Evolutionary conservation across 1,140 invertebrate genomes (phyloP), one percentile per base, ranked within the genome.

Genomic region (Anoplolepis gracilipes): DNA sequence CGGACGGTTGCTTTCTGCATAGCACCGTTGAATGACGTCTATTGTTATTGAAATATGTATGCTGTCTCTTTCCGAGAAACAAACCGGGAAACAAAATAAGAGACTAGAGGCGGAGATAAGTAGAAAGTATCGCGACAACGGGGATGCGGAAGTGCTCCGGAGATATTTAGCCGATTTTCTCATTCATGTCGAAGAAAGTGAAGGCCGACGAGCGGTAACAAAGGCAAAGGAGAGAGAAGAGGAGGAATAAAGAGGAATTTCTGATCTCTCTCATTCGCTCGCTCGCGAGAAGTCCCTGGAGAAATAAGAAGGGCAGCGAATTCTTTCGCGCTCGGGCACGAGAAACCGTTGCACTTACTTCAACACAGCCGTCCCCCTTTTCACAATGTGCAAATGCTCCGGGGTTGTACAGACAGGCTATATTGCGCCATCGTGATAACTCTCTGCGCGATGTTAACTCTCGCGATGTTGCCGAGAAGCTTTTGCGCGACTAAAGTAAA

Each of bases 301-400:
- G 90, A 91, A 91, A 91, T 91, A 91, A 90, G 90, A 82, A 86
- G 78, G 70, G 78, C 42, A 53, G 59, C 16, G 42, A 64, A 46
- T 64, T 62, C 62, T 87, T 89, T 84, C 87, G 65, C 64, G 65
- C 64, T 73, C 64, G 57, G 77, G 70, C 53, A 78, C 73, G 79
- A 77, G 11, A 39, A 59, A 65, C 39, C 46, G 78, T 76, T 86
- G 85, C 13, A 33, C 69, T 57, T n/a, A 25, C 70, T 64, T 59
- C 84, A 64, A 77, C 61, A 49, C 36, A 85, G 88, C 77, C 69
- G 36, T 75, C 25, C 49, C 49, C 30, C 59, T 73, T 88, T 79
- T 88, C 77, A 76, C 70, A 53, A 59, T 55, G 59, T 72, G 72
- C 69, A 82, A 85, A 85, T 88, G 76, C 69, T 46, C 70, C 59